These are phyloP conservation scores for Stenotaenia linearis DNA, from an alignment of 2,888 invertebrate species.

Conservation along the genomic window DNA sequence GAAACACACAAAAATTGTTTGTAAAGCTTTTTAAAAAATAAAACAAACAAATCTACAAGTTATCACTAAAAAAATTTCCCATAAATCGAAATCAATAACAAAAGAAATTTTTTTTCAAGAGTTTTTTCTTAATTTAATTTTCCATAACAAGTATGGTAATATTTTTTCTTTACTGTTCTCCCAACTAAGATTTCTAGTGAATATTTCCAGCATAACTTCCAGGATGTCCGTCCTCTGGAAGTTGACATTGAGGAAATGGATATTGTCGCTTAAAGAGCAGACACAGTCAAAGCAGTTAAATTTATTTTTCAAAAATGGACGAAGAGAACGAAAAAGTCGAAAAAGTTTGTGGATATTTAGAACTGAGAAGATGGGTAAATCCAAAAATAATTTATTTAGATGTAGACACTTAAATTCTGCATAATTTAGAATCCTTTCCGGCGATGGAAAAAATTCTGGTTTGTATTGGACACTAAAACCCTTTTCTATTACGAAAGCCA, in stretches of 20 bases:
- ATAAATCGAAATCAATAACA: no score
- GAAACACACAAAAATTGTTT: not conserved
- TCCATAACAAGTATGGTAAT: no score
- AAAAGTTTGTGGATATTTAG: conserved; percentile 53
- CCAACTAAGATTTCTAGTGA: no score
- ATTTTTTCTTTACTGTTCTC: not conserved
- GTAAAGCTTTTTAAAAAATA: no score
- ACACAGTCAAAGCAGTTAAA: not conserved
- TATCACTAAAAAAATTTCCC: no score
- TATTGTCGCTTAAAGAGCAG: not conserved
- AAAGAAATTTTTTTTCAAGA: no score
- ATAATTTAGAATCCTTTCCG: conserved; percentile 51
- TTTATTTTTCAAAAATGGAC: not conserved
- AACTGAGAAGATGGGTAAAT: conserved; percentile 52
- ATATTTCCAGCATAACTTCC: not conserved
- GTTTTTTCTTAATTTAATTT: not conserved
- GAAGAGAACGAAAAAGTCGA: not conserved
- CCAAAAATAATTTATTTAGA: not conserved
- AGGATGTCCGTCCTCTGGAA: not conserved
- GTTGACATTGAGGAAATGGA: not conserved
- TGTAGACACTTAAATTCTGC: no score
- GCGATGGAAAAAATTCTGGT: conserved; percentile 55
- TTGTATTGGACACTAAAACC: conserved; percentile 53
- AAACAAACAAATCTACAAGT: no score
- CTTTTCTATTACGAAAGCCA: conserved; percentile 54